Conservation (phyloP, 35 echinoderm and acorn worm genomes). For the Lytechinus pictus region DNA sequence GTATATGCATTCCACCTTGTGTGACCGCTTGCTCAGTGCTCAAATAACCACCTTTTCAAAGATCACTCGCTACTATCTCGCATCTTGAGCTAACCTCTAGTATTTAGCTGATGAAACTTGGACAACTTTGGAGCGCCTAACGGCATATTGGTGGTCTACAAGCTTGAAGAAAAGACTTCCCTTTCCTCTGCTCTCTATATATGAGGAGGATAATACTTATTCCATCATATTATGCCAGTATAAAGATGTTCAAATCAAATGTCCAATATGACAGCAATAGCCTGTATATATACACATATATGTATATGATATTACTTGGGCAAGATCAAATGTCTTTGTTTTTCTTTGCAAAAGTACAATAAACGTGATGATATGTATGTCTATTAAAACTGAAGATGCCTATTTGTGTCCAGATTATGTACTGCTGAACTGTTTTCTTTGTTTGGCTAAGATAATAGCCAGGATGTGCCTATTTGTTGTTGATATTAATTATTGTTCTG, state of each 20-base stretch:
- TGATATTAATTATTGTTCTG: neutral
- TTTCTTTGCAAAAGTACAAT: constrained; percentile 23
- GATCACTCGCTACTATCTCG: neutral
- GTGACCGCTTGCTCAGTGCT: neutral
- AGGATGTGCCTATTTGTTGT: constrained; percentile 31
- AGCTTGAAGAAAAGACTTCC: neutral
- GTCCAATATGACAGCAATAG: constrained; percentile 32
- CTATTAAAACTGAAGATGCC: neutral
- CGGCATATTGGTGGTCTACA: neutral
- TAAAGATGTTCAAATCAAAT: neutral
- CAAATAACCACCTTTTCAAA: neutral
- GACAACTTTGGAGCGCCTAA: neutral
- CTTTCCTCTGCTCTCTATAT: neutral
- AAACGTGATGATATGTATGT: constrained; percentile 15
- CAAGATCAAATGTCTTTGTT: neutral
- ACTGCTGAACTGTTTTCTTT: neutral
- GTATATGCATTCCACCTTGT: constrained; percentile 3
- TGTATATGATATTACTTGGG: neutral
- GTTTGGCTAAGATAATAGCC: constrained; percentile 28
- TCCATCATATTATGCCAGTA: constrained; percentile 6
- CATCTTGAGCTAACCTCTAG: neutral
- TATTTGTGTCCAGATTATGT: neutral
- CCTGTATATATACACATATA: constrained; percentile 28
- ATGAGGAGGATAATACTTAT: neutral
- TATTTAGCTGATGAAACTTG: constrained; percentile 7